These are phyloP conservation scores for Microplitis deprimator DNA, from an alignment of 2,888 invertebrate genomes.

Conservation along the genomic window DNA sequence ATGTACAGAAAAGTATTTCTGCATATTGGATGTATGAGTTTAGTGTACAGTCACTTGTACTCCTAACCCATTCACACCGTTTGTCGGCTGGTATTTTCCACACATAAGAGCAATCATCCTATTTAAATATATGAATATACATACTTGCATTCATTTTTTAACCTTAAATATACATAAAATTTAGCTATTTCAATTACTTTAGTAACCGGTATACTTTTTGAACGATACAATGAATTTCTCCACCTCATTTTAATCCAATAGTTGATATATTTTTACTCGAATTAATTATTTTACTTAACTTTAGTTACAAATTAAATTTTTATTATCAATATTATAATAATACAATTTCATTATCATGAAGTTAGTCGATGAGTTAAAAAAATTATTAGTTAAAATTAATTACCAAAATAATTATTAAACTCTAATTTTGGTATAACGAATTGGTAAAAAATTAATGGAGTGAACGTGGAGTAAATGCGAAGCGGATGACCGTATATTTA, in stretches of 20 bases:
- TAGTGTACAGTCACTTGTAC: conserved; percentile 62
- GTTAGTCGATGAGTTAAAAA: neutral
- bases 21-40: conserved; percentile 67
- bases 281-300: neutral
- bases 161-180: neutral
- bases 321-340: neutral
- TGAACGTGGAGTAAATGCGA: too few relatives aligned
- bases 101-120: conserved; percentile 69
- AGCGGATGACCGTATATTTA: too few relatives aligned
- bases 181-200: conserved; percentile 37
- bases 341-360: neutral
- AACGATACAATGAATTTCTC: conserved; percentile 27
- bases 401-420: neutral
- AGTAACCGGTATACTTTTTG: conserved; percentile 43
- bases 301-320: neutral
- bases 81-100: conserved; percentile 59
- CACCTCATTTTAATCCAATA: conserved; percentile 21
- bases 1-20: conserved; percentile 66
- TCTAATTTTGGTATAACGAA: neutral
- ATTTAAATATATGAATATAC: conserved; percentile 30
- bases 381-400: neutral
- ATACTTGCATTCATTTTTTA: neutral
- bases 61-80: conserved; percentile 68
- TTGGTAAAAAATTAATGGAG: too few relatives aligned
- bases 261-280: neutral